phyloP scores from a whole-genome alignment of 2,888 invertebrate genomes.

The Nymphalis polychloros region DNA sequence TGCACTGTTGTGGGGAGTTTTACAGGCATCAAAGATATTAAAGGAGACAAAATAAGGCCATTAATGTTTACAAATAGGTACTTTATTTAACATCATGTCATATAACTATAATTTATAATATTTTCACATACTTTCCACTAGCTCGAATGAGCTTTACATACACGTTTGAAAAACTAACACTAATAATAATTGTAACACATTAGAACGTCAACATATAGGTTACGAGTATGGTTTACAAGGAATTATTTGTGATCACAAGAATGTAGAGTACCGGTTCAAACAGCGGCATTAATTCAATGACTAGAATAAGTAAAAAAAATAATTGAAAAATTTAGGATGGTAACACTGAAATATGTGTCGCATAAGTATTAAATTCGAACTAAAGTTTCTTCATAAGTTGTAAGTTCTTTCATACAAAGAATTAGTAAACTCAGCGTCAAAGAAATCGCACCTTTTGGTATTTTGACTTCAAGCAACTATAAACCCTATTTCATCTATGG shows the following conservation, averaged over 20 bases:
- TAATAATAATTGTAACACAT: slow-evolving; percentile 18
- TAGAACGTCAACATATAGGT: slow-evolving; percentile 8
- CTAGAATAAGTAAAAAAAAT: neutral
- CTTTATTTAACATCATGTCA: slow-evolving; percentile 75
- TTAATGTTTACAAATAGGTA: too few relatives aligned
- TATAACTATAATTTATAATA: slow-evolving; percentile 76
- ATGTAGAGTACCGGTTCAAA: too few relatives aligned
- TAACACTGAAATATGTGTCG: neutral
- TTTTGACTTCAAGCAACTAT: too few relatives aligned
- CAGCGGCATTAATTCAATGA: neutral
- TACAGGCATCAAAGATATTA: neutral
- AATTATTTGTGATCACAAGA: neutral
- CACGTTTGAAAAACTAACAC: slow-evolving; percentile 17
- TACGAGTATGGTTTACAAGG: neutral
- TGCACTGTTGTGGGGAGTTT: too few relatives aligned
- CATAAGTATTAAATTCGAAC: slow-evolving; percentile 9
- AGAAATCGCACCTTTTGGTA: too few relatives aligned
- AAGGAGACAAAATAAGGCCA: slow-evolving; percentile 26
- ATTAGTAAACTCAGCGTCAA: too few relatives aligned
- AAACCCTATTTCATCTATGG: too few relatives aligned
- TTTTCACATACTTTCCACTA: slow-evolving; percentile 38
- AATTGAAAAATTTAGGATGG: neutral
- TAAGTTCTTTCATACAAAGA: too few relatives aligned
- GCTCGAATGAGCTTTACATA: slow-evolving; percentile 43
- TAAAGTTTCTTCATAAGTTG: slow-evolving; percentile 26